Percentiles rank a stretch among this genome's conserved stretches.
These are phyloP conservation scores for Lepus timidus DNA, from an alignment of 2,113 vertebrate species.

Conservation along the genomic window DNA sequence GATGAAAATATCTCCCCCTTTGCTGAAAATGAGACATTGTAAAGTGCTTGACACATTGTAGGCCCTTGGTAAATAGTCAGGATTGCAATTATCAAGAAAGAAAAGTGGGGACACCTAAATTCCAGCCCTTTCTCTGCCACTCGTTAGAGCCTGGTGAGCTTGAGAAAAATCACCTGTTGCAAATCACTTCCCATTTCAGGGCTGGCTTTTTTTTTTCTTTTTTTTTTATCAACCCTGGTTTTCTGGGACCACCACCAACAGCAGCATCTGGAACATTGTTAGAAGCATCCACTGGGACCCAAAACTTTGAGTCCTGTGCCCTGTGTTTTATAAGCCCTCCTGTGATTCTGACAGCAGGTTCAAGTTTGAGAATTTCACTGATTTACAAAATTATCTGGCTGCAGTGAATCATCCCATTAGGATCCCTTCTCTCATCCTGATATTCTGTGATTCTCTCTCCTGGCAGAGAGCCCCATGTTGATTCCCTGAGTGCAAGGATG, in stretches of 20 bases:
- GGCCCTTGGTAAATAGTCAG: conserved; percentile 11
- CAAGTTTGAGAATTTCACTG: not conserved
- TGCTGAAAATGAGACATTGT: not conserved
- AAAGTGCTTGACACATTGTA: not conserved
- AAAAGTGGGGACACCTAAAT: not conserved
- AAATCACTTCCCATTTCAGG: conserved; percentile 32
- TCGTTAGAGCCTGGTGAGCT: not conserved
- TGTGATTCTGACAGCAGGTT: not conserved
- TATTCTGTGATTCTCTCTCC: not conserved
- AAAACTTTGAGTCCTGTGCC: conserved; percentile 10
- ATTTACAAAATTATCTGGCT: conserved; percentile 17
- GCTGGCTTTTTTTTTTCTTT: not conserved
- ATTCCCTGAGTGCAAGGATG: not conserved
- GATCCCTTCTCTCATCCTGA: not conserved
- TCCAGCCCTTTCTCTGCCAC: not conserved
- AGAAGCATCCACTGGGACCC: not conserved
- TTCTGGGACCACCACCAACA: not conserved
- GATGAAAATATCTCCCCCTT: not conserved
- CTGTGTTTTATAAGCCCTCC: not conserved
- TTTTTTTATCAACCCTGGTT: not conserved
- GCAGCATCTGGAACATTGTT: not conserved
- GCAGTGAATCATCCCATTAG: not conserved
- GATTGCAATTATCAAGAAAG: conserved; percentile 45
- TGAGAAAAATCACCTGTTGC: conserved; percentile 26
- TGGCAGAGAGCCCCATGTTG: conserved; percentile 24